A percentile compares a stretch with the other conserved stretches of the same genome.
Evolutionary conservation across 2,888 invertebrate species (phyloP).

Genomic region (Athalia cordata): DNA sequence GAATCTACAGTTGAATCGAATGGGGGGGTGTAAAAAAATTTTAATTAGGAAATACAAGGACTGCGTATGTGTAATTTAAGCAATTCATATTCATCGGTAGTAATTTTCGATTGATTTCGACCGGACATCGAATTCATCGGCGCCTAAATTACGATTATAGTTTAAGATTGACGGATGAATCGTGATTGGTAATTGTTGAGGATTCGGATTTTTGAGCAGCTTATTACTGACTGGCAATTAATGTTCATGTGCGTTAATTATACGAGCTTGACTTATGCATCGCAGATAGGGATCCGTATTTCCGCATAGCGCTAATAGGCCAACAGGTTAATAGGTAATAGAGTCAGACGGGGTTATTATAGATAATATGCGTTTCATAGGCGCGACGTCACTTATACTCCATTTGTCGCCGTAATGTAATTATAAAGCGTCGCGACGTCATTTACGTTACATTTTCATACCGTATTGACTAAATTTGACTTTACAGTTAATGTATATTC

Average conservation of each 20-base stretch:
- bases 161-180: no score
- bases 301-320: slow-evolving; percentile 24
- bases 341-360: slow-evolving; percentile 26
- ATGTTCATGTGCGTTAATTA: background rate
- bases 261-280: background rate
- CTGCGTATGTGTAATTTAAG: background rate
- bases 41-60: slow-evolving; percentile 13
- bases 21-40: background rate
- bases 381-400: background rate
- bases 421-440: slow-evolving; percentile 13
- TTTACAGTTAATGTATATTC: slow-evolving; percentile 29
- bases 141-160: background rate
- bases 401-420: background rate
- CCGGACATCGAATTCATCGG: slow-evolving; percentile 20
- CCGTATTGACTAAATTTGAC: background rate
- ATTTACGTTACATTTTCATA: slow-evolving; percentile 18
- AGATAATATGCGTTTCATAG: background rate
- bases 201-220: no score
- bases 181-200: no score
- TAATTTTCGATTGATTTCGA: slow-evolving; percentile 29
- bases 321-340: slow-evolving; percentile 39
- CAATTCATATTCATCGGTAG: slow-evolving; percentile 25
- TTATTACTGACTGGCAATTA: no score
- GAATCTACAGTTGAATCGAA: slow-evolving; percentile 1
- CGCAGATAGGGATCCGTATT: slow-evolving; percentile 30